These are phyloP conservation scores for Xestia ashworthii DNA, from an alignment of 2,888 invertebrate genomes.

Conservation along the genomic window DNA sequence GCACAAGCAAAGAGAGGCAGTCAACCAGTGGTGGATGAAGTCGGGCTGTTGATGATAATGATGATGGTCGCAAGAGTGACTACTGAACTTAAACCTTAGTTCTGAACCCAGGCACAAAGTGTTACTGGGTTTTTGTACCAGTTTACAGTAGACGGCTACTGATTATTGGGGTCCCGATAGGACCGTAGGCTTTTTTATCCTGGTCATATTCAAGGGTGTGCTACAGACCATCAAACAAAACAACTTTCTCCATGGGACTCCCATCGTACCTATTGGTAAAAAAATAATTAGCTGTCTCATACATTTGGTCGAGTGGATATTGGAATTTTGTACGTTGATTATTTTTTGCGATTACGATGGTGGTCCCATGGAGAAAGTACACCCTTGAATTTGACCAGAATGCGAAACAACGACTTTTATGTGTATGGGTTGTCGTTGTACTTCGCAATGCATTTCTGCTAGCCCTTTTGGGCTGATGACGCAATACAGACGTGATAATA, in stretches of 20 bases:
- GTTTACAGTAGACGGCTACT: background rate
- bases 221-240: too few species aligned
- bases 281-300: too few species aligned
- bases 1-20: background rate
- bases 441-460: background rate
- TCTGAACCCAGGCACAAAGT: background rate
- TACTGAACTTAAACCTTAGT: background rate
- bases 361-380: too few species aligned
- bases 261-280: too few species aligned
- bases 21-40: background rate
- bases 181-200: too few species aligned
- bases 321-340: too few species aligned
- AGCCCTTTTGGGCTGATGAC: background rate
- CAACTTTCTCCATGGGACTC: too few species aligned
- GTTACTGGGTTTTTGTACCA: background rate
- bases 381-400: too few species aligned
- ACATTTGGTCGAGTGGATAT: too few species aligned
- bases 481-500: background rate
- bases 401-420: background rate
- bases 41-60: background rate
- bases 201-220: too few species aligned
- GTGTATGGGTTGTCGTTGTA: background rate
- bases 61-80: background rate
- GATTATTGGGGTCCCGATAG: slow-evolving; percentile 1
- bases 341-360: too few species aligned